Percentiles rank a stretch among this genome's conserved stretches.
These are phyloP conservation scores for Conistra vaccinii DNA, from an alignment of 2,888 invertebrate species.

Conservation along the genomic window DNA sequence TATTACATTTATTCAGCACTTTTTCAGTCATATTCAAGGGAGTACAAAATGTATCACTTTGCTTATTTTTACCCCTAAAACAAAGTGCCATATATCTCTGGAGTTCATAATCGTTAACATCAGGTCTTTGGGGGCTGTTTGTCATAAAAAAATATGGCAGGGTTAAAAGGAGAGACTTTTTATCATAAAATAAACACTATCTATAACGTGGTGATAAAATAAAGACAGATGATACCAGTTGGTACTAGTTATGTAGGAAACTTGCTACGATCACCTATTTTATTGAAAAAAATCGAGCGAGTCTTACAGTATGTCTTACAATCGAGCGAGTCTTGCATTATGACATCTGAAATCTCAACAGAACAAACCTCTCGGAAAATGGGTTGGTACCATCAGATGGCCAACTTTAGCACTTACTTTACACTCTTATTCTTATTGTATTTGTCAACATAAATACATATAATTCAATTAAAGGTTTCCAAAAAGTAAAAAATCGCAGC, in stretches of 20 bases:
- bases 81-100: neutral
- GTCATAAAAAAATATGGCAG: slow-evolving; percentile 34
- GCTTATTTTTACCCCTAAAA: slow-evolving; percentile 1
- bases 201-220: neutral
- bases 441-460: too few relatives aligned
- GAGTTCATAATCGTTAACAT: slow-evolving; percentile 23
- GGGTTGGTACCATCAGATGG: too few relatives aligned
- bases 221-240: neutral
- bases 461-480: neutral
- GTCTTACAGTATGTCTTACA: too few relatives aligned
- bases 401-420: too few relatives aligned
- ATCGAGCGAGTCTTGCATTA: too few relatives aligned
- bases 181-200: slow-evolving; percentile 21
- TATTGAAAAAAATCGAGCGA: too few relatives aligned
- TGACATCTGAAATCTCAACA: too few relatives aligned
- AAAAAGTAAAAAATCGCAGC: slow-evolving; percentile 1
- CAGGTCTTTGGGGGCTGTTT: slow-evolving; percentile 11
- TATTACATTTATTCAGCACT: neutral
- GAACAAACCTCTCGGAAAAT: too few relatives aligned
- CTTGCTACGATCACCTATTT: neutral
- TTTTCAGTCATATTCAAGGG: neutral
- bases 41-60: slow-evolving; percentile 6
- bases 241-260: neutral
- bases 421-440: too few relatives aligned
- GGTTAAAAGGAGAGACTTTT: slow-evolving; percentile 29